phyloP scores from a whole-genome alignment of 1,140 invertebrate species.

The Sipha flava region DNA sequence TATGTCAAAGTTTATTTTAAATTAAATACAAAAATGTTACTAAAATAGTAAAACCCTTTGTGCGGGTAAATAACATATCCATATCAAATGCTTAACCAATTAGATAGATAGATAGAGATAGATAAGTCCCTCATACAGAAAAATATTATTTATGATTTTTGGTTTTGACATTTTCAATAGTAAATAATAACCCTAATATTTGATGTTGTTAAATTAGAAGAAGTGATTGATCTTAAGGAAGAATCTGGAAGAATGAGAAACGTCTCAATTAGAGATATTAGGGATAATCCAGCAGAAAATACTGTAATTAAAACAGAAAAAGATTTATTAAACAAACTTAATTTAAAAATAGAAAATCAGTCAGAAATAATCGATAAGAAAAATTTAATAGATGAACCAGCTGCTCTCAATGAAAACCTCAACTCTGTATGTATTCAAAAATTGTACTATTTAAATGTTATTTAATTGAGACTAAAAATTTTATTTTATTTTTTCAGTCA shows the following conservation, averaged over 20 bases:
- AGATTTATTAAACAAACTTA: slow-evolving; percentile 22
- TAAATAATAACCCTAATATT: background rate
- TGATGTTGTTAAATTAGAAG: background rate
- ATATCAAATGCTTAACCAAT: too few relatives aligned
- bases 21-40: too few relatives aligned
- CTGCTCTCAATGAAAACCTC: slow-evolving; percentile 25
- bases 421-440: slow-evolving; percentile 14
- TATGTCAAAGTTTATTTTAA: too few relatives aligned
- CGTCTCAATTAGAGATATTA: background rate
- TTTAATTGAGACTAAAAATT: background rate
- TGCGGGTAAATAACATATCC: too few relatives aligned
- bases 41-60: too few relatives aligned
- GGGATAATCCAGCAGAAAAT: background rate
- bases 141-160: too few relatives aligned
- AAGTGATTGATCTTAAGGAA: background rate
- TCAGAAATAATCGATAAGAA: slow-evolving; percentile 10
- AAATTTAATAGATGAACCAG: slow-evolving; percentile 21
- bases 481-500: slow-evolving; percentile 4
- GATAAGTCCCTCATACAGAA: too few relatives aligned
- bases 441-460: too few relatives aligned
- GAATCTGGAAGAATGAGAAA: background rate
- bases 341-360: background rate
- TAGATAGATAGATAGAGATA: too few relatives aligned
- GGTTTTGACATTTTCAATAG: too few relatives aligned
- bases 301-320: slow-evolving; percentile 20